Conservation (phyloP, 2,797 vertebrate genomes). For the Darevskia nairensis region DNA sequence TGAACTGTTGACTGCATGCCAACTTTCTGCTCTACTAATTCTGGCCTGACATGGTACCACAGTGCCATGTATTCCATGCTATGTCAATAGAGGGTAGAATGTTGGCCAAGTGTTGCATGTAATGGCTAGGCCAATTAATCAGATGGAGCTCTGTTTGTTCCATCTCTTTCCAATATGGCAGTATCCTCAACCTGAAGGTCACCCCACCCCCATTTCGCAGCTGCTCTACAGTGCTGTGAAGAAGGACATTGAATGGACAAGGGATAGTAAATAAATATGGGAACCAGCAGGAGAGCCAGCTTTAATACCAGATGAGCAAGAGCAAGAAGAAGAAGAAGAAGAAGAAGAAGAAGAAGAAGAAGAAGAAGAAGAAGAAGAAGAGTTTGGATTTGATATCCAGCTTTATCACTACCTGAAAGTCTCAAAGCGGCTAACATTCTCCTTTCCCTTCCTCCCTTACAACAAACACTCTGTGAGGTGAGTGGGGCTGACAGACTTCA, state of each 20-base stretch:
- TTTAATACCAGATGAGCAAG: neutral
- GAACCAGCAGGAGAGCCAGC: neutral
- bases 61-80: neutral
- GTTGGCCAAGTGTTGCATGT: neutral
- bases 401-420: too few relatives aligned
- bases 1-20: neutral
- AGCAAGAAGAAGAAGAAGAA: neutral
- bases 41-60: neutral
- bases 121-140: neutral
- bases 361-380: too few relatives aligned
- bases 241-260: neutral
- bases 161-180: neutral
- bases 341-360: neutral
- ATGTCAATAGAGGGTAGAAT: neutral
- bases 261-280: neutral
- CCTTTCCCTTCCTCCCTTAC: too few relatives aligned
- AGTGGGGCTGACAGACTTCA: too few relatives aligned
- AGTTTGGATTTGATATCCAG: too few relatives aligned
- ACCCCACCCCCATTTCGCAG: neutral
- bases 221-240: neutral
- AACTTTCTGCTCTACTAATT: slow-evolving; percentile 26
- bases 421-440: too few relatives aligned
- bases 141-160: neutral
- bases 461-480: too few relatives aligned
- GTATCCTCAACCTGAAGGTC: neutral